phyloP scores from a whole-genome alignment of 2,888 invertebrate species.

The Penaeus monodon region DNA sequence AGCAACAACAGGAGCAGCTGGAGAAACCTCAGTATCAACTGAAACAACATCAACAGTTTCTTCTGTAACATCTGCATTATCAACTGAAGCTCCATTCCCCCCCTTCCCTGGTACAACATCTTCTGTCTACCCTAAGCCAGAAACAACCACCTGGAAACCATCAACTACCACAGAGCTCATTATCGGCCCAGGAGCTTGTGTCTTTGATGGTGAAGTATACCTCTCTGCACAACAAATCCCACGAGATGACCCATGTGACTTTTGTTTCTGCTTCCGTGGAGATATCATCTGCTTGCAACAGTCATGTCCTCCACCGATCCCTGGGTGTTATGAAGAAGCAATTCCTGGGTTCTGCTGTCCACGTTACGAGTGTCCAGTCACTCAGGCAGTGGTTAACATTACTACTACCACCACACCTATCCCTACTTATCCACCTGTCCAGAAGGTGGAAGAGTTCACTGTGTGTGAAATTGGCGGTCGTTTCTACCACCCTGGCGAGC shows the following conservation, averaged over 20 bases:
- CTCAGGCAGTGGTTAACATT: slow-evolving; percentile 68
- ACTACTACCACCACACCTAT: slow-evolving; percentile 64
- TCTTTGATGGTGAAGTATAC: slow-evolving; percentile 92
- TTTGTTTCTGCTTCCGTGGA: slow-evolving; percentile 96
- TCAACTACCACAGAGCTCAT: slow-evolving; percentile 47
- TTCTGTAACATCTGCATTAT: neutral
- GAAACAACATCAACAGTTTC: slow-evolving; percentile 12
- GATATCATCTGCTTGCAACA: slow-evolving; percentile 95
- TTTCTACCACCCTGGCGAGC: slow-evolving; percentile 87
- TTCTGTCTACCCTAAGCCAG: neutral
- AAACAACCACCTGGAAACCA: slow-evolving; percentile 44
- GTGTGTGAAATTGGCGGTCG: slow-evolving; percentile 90
- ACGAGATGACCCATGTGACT: slow-evolving; percentile 93
- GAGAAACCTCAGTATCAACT: slow-evolving; percentile 28
- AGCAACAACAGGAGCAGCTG: slow-evolving; percentile 27
- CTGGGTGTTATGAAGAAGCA: slow-evolving; percentile 90
- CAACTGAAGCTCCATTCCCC: slow-evolving; percentile 26
- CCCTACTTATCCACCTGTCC: slow-evolving; percentile 57
- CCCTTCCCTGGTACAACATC: slow-evolving; percentile 16
- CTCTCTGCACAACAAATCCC: slow-evolving; percentile 96
- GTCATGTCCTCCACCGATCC: slow-evolving; percentile 93
- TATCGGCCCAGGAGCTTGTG: slow-evolving; percentile 90
- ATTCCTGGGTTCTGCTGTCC: slow-evolving; percentile 96
- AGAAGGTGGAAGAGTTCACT: slow-evolving; percentile 77
- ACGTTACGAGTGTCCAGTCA: slow-evolving; percentile 91